Conservation (phyloP, 2,113 vertebrate species). For the Tragelaphus buxtoni region DNA sequence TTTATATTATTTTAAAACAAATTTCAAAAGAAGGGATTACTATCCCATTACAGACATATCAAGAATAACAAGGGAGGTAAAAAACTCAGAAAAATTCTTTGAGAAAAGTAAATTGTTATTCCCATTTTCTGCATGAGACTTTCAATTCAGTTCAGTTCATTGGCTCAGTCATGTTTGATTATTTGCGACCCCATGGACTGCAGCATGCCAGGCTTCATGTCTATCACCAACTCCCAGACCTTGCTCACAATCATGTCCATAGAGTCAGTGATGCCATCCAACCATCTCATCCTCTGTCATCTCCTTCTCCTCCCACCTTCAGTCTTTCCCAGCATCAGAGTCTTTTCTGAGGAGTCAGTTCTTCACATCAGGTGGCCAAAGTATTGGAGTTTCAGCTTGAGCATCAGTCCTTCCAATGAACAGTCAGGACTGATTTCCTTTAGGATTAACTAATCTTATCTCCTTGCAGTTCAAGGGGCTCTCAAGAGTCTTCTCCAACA, state of each 20-base stretch:
- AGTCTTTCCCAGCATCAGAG: not conserved
- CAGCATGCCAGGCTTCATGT: not conserved
- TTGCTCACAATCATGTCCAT: not conserved
- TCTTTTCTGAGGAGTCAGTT: not conserved
- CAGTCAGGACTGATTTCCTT: not conserved
- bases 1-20: not conserved
- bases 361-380: not conserved
- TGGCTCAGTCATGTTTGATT: not conserved
- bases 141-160: not conserved
- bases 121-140: not conserved
- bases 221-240: accelerated
- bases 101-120: not conserved
- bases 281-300: accelerated
- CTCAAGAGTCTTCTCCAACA: not conserved
- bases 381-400: not conserved
- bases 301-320: not conserved
- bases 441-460: not conserved
- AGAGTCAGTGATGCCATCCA: not conserved
- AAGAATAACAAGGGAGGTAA: not conserved
- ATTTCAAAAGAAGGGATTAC: not conserved
- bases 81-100: not conserved
- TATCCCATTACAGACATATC: not conserved
- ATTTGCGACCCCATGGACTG: not conserved
- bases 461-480: not conserved
- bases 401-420: not conserved